Percentiles rank a stretch among this genome's conserved stretches.
These are phyloP conservation scores for Grammomys surdaster DNA, from an alignment of 2,113 vertebrate species.

Conservation along the genomic window DNA sequence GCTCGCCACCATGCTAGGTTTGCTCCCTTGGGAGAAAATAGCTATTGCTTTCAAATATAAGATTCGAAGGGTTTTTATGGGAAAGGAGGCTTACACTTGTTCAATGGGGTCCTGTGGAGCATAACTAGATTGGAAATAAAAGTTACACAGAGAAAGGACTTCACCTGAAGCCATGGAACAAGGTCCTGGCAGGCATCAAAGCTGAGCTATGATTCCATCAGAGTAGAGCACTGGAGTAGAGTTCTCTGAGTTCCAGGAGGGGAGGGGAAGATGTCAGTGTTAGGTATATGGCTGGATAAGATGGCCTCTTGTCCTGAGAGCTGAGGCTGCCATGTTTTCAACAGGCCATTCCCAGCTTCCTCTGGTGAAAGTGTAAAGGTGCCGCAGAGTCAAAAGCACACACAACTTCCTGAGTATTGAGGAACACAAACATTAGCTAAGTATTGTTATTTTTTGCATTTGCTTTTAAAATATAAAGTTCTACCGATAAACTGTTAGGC, in stretches of 20 bases:
- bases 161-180: neutral
- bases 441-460: constrained; percentile 31
- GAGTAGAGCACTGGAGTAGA: neutral
- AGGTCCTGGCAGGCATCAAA: neutral
- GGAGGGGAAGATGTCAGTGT: neutral
- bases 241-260: neutral
- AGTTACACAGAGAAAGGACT: neutral
- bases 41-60: neutral
- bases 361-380: neutral
- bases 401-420: neutral
- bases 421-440: neutral
- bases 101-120: neutral
- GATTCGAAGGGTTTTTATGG: neutral
- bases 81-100: constrained; percentile 11
- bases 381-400: neutral
- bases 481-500: neutral
- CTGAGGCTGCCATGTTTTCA: neutral
- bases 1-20: neutral
- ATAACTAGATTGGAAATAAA: neutral
- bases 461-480: constrained; percentile 19
- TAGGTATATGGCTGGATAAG: neutral
- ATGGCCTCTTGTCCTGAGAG: neutral
- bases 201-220: neutral
- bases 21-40: neutral
- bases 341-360: neutral